Base-by-base conservation (phyloP, 2,888 invertebrate species). In the Tenthredo scrophulariae region DNA sequence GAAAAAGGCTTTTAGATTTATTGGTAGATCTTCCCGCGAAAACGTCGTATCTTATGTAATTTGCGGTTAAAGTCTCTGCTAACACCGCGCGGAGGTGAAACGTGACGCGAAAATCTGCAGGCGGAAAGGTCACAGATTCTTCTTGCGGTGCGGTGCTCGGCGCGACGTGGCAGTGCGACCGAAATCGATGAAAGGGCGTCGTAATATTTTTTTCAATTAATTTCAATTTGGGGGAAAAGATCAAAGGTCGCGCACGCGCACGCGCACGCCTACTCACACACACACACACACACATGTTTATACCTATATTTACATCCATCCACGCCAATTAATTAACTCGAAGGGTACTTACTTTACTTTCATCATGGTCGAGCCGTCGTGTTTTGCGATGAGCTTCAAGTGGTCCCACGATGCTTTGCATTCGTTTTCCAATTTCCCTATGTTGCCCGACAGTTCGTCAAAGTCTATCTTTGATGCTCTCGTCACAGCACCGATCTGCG, bases 331-430 rank as follows among this genome's bases (percentile, higher is more conserved):
- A 77, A 77, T 77, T 77, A 77, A 77, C 79, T 86, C 40, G 33
- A 43, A 22, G 58, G 84, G 82, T 88, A 92, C 94, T 94, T 93
- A 96, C 95, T 98, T 98, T 86, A 97, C 97, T 94, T 98, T 98
- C 94, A 98, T 96, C 93, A 97, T 97, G 26, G 97, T 97, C 3
- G 96, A 95, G 83, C 97, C 96, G 92, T 99, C 99, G 93, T 99
- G 98, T 93, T 99, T 99, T 22, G 98, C 97, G 87, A 99, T 98
- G 70, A 98, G 95, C 94, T 98, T 98, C 92, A 99, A 95, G 93
- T 99, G 97, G 93, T 99, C 99, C 98, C 98, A 99, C 0, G 98
- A 98, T 0, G 97, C 96, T 93, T 99, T 99, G 94, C 99, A 99
- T 93, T 99, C 99, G 29, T 96, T 95, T 94, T 99, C 99, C 92